Base-by-base conservation (phyloP, 2,113 vertebrate species). In the Phocoena phocoena region DNA sequence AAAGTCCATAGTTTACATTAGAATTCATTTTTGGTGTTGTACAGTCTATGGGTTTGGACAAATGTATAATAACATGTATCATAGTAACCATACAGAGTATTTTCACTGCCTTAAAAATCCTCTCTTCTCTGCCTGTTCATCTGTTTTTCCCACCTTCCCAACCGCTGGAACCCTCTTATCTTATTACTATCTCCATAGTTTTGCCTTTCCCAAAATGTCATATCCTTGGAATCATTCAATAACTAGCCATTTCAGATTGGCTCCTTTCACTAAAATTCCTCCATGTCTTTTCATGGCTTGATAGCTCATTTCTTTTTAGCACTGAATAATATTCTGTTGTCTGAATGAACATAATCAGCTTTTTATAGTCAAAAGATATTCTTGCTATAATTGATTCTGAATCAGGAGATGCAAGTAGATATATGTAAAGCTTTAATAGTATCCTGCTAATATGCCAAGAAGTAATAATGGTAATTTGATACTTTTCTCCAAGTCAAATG, bases 221-320 rank as follows among this genome's bases (percentile, higher is more conserved):
- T 79, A 28, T 44, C n/a, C 20, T 28, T 87, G 62, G 36, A 87
- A 58, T 68, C 50, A 86, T 44, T 26, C 5, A 70, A 25, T 18
- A 71, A 13, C 6, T 28, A 74, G 58, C 58, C 17, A 28, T 63
- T 83, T 67, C 47, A 76, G 21, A 74, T 47, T 17, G 31, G 47
- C 28, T 90, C n/a, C 79, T 95, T 84, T 90, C 47, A 67, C 70
- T 95, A 58, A 68, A 21, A 17, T 90, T 94, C 76, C 36, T 83
- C 77, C 21, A 21, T 90, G 68, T 58, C 60, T 90, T 74, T 89
- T 65, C 67, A 76, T 76, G 41, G 36, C 23, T 90, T 68, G 36
- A 73, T 53, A 50, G 41, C 38, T 77, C 44, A 44, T 77, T 84
- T 90, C 26, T 55, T 90, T 84, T 90, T 36, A 77, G 38, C 28